Conservation (phyloP, 2,888 invertebrate species). For the Melinaea menophilus region DNA sequence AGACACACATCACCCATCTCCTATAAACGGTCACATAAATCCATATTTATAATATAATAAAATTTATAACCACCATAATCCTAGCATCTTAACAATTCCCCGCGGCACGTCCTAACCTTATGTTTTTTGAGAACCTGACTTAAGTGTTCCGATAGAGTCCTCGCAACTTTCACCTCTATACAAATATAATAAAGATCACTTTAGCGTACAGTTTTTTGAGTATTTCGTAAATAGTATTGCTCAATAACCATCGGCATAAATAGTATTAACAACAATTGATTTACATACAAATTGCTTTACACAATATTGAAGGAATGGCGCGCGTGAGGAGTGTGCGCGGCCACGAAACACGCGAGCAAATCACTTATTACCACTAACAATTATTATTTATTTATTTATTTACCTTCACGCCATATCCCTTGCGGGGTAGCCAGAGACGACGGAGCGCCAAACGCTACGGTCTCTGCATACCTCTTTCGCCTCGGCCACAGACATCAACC, state of each 20-base stretch:
- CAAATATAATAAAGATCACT: constrained; percentile 37
- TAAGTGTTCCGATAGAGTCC: constrained; percentile 35
- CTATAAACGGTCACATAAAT: constrained; percentile 60
- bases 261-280: constrained; percentile 78
- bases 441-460: no score
- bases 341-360: not conserved
- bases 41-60: constrained; percentile 72
- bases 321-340: constrained; percentile 57
- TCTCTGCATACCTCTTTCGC: no score
- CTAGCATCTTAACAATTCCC: constrained; percentile 69
- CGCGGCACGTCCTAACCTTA: constrained; percentile 56
- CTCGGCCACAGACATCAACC: no score
- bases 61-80: constrained; percentile 67
- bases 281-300: constrained; percentile 79
- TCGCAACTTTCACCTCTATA: constrained; percentile 38
- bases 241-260: constrained; percentile 76
- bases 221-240: constrained; percentile 69
- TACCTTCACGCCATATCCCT: no score
- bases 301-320: constrained; percentile 76
- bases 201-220: constrained; percentile 40
- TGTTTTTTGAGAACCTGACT: constrained; percentile 53
- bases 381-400: no score
- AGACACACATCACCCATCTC: constrained; percentile 21
- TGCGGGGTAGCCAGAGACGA: no score
- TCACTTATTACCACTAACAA: not conserved